Percentiles rank a stretch among this genome's conserved stretches.
Evolutionary conservation across 1,140 invertebrate genomes (phyloP).

Genomic region (Leptoteleia sp.): DNA sequence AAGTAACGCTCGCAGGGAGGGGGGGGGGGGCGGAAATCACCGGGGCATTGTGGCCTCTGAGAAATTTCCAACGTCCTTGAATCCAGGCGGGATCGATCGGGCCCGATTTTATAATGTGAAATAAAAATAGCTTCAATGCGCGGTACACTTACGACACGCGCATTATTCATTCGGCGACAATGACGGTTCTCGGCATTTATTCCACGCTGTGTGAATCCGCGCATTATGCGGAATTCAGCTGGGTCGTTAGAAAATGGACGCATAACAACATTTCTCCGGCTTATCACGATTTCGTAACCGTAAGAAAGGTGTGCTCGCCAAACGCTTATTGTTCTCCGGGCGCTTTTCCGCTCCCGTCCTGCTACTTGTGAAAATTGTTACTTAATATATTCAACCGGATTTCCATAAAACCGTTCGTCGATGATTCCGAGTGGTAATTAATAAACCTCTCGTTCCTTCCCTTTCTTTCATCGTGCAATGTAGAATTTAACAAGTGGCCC

Average conservation of each 20-base stretch:
- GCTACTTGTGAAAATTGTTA: slow-evolving; percentile 15
- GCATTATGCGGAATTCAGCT: slow-evolving; percentile 20
- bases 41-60: background rate
- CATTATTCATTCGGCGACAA: slow-evolving; percentile 50
- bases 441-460: background rate
- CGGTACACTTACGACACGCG: slow-evolving; percentile 13
- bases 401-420: slow-evolving; percentile 14
- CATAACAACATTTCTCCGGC: slow-evolving; percentile 54
- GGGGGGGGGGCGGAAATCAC: too few relatives aligned
- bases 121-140: slow-evolving; percentile 5
- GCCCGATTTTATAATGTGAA: slow-evolving; percentile 16
- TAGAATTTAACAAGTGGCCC: too few relatives aligned
- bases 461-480: too few relatives aligned
- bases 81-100: slow-evolving; percentile 7
- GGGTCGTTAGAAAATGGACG: slow-evolving; percentile 32
- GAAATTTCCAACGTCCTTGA: slow-evolving; percentile 31
- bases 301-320: slow-evolving; percentile 33
- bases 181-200: slow-evolving; percentile 38
- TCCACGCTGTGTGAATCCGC: slow-evolving; percentile 44
- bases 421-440: background rate
- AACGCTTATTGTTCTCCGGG: slow-evolving; percentile 22
- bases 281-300: slow-evolving; percentile 51
- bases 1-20: too few relatives aligned
- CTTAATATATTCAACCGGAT: slow-evolving; percentile 18
- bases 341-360: background rate